Percentiles rank a stretch among this genome's conserved stretches.
Evolutionary conservation across 2,797 vertebrate genomes (phyloP).

Genomic region (Gobio occitaniae): DNA sequence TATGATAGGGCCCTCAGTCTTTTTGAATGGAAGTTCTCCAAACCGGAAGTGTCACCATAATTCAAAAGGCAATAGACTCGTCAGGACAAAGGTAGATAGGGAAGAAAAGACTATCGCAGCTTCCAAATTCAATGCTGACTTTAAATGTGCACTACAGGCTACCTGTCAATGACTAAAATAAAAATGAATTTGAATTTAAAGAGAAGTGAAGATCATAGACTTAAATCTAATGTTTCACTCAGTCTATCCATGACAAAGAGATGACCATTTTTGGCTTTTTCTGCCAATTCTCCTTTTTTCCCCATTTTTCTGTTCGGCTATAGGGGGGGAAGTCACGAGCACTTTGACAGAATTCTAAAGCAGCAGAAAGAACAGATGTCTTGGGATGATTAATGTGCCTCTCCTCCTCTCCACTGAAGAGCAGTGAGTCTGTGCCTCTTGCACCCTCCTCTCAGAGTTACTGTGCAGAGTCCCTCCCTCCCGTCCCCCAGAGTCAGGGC

Average conservation of each 20-base stretch:
- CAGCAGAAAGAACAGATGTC: slow-evolving; percentile 82
- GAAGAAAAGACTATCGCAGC: not conserved
- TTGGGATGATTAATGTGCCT: slow-evolving; percentile 81
- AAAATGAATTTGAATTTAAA: slow-evolving; percentile 30
- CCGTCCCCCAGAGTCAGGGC: slow-evolving; percentile 57
- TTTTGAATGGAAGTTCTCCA: no score
- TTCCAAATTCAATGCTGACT: not conserved
- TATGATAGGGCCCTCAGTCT: no score
- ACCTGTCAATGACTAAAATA: not conserved
- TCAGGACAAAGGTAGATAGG: not conserved
- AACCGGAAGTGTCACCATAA: no score
- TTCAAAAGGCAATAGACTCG: no score
- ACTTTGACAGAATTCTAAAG: slow-evolving; percentile 81
- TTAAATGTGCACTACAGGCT: not conserved
- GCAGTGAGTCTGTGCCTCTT: slow-evolving; percentile 70
- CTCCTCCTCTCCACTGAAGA: slow-evolving; percentile 70
- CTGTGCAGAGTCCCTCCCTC: slow-evolving; percentile 63
- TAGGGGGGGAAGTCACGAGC: slow-evolving; percentile 42
- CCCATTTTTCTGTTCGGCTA: slow-evolving; percentile 20
- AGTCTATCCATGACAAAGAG: slow-evolving; percentile 64
- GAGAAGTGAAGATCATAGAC: slow-evolving; percentile 56
- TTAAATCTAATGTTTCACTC: slow-evolving; percentile 71
- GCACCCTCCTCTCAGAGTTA: slow-evolving; percentile 54
- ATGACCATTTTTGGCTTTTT: slow-evolving; percentile 64
- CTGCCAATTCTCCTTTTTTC: not conserved